Evolutionary conservation across 2,797 vertebrate genomes (phyloP), one percentile per base, ranked within the genome.

Genomic region (Clarias laeviceps): DNA sequence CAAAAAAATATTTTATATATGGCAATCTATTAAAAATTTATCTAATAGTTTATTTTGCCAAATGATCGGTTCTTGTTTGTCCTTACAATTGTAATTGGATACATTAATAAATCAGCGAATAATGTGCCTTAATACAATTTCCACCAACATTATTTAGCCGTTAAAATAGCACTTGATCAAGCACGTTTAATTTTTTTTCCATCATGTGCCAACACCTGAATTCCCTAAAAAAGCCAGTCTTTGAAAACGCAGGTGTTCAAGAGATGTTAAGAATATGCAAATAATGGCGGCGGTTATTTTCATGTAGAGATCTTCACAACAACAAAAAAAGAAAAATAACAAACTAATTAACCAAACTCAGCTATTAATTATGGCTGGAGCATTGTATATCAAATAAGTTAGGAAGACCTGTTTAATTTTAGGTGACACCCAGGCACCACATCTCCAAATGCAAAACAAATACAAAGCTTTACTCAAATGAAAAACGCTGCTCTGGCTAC

Each of bases 391-490:
- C 54, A 24, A 34, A 34, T 20, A 56, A 11, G 11, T 37, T 2
- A 34, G 22, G 54, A 17, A 18, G 12, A 79, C 3, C 14, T 34
- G 9, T 34, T 14, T 59, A 22, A 29, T 77, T 59, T 34, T 77
- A 17, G 22, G 29, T 17, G 22, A 40, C 34, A 62, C 24, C 14
- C 14, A 8, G 22, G 5, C 32, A 5, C 34, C 77, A 40, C 24
- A 27, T 62, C 34, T 22, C 56, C 54, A 50, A 27, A 86, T 86
- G 80, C 85, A 86, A 86, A 86, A 61, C 72, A 24, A 59, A 82
- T 62, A 40, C 57, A 62, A 59, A 61, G 57, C n/a, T 27, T 32
- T 82, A 86, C 59, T 82, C 80, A 86, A 86, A 86, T 86, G 5
- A 5, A 70, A 69, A 70, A 69, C 64, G 9, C 64, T 54, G 73